Percentiles rank a stretch among this genome's conserved stretches.
These are phyloP conservation scores for Malthinus flaveolus DNA, from an alignment of 2,888 invertebrate genomes.

Conservation along the genomic window DNA sequence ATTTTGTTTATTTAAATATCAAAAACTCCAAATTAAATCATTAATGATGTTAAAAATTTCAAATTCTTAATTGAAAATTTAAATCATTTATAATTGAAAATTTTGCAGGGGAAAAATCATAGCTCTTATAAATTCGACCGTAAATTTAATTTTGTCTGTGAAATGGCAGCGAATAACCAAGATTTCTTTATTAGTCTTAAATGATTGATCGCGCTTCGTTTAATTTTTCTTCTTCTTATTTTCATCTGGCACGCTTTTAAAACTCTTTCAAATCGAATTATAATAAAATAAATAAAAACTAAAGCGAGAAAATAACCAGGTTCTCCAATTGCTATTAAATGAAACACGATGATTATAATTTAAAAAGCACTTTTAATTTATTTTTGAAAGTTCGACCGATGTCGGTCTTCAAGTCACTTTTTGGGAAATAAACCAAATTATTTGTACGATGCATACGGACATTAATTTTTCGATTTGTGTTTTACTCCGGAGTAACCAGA, in stretches of 20 bases:
- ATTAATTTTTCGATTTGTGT: too few relatives aligned
- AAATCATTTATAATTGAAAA: slow-evolving; percentile 12
- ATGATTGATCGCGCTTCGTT: slow-evolving; percentile 25
- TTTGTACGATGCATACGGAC: too few relatives aligned
- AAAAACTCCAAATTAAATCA: slow-evolving; percentile 2
- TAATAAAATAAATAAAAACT: background rate
- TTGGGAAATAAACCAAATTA: too few relatives aligned
- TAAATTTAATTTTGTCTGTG: slow-evolving; percentile 20
- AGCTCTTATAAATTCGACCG: slow-evolving; percentile 17
- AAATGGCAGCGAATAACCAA: slow-evolving; percentile 11
- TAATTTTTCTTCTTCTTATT: slow-evolving; percentile 8
- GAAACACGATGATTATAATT: too few relatives aligned
- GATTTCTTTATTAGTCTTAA: slow-evolving; percentile 20
- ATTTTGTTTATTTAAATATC: too few relatives aligned
- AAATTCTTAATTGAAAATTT: slow-evolving; percentile 11
- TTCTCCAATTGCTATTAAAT: background rate
- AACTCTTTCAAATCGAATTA: too few relatives aligned
- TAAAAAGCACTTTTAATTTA: too few relatives aligned
- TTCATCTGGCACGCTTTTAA: too few relatives aligned
- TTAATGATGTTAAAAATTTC: background rate
- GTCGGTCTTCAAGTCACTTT: too few relatives aligned
- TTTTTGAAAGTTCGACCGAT: too few relatives aligned
- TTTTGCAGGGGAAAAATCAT: slow-evolving; percentile 14
- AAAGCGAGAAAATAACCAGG: background rate
- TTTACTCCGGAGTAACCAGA: too few relatives aligned